A percentile compares a stretch with the other conserved stretches of the same genome.
phyloP scores from a whole-genome alignment of 2,888 invertebrate genomes.

The Falcaria lacertinaria region DNA sequence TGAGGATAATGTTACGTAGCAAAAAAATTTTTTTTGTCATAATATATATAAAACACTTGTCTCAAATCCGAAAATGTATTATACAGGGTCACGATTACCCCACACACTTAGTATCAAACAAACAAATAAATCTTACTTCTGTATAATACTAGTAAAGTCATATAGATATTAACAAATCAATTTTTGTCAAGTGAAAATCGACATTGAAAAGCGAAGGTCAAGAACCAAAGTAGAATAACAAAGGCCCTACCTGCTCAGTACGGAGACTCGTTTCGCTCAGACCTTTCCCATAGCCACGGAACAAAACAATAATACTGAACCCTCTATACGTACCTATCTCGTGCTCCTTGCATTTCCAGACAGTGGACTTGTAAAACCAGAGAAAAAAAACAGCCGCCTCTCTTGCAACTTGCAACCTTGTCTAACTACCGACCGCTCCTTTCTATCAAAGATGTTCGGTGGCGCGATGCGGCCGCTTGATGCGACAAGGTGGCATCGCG shows the following conservation, averaged over 20 bases:
- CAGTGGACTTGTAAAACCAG: constrained; percentile 54
- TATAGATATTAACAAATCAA: not conserved
- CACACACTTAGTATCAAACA: no score
- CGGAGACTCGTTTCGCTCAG: constrained; percentile 31
- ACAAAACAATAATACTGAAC: constrained; percentile 42
- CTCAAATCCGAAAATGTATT: no score
- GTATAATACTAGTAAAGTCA: no score
- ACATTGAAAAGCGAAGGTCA: not conserved
- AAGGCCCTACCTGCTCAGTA: not conserved
- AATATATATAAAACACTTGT: no score
- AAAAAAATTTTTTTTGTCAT: no score
- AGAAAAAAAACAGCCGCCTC: constrained; percentile 65
- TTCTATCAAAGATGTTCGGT: constrained; percentile 35
- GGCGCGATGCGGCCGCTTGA: constrained; percentile 29
- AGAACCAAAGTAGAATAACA: not conserved
- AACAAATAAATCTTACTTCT: no score
- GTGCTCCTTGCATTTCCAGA: constrained; percentile 61
- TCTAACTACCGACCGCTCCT: constrained; percentile 42
- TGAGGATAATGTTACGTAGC: no score
- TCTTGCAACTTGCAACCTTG: constrained; percentile 62
- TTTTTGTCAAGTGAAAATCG: not conserved
- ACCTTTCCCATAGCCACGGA: constrained; percentile 52
- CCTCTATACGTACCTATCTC: constrained; percentile 22
- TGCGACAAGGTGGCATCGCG: constrained; percentile 55
- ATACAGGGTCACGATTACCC: no score